These are phyloP conservation scores for Amblyopsis hoosieri DNA, from an alignment of 2,797 vertebrate species.

Conservation along the genomic window DNA sequence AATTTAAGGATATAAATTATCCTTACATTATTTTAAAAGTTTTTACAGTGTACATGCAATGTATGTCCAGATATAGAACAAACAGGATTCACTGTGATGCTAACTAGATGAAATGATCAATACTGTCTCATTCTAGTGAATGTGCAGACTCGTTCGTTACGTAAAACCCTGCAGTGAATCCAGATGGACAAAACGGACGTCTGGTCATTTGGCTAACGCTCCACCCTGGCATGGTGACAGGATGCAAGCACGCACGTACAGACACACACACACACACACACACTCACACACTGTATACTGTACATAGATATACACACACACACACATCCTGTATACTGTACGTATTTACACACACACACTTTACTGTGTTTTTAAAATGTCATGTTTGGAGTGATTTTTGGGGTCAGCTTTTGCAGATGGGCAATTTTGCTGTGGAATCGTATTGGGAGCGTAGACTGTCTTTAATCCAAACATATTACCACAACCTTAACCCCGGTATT, in stretches of 20 bases:
- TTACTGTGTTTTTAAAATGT: too few relatives aligned
- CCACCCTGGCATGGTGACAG: constrained; percentile 5
- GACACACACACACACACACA: constrained; percentile 6
- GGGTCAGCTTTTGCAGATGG: too few relatives aligned
- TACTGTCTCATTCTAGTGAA: constrained; percentile 47
- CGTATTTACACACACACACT: too few relatives aligned
- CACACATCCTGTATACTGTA: background rate
- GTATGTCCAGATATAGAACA: background rate
- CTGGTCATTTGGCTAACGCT: constrained; percentile 30
- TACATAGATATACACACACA: background rate
- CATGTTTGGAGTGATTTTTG: too few relatives aligned
- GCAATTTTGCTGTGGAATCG: too few relatives aligned
- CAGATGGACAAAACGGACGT: constrained; percentile 44
- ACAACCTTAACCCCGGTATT: background rate
- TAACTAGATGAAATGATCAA: constrained; percentile 34
- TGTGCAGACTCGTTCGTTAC: constrained; percentile 23
- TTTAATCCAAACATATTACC: background rate
- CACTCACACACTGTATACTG: background rate
- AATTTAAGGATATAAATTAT: too few relatives aligned
- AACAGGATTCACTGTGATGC: constrained; percentile 9
- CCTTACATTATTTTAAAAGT: too few relatives aligned
- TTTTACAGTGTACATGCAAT: too few relatives aligned
- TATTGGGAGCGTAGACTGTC: constrained; percentile 3
- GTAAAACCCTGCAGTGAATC: constrained; percentile 49
- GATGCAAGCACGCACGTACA: background rate